Conservation (phyloP, 2,797 vertebrate genomes). For the Bradypodion ventrale region DNA sequence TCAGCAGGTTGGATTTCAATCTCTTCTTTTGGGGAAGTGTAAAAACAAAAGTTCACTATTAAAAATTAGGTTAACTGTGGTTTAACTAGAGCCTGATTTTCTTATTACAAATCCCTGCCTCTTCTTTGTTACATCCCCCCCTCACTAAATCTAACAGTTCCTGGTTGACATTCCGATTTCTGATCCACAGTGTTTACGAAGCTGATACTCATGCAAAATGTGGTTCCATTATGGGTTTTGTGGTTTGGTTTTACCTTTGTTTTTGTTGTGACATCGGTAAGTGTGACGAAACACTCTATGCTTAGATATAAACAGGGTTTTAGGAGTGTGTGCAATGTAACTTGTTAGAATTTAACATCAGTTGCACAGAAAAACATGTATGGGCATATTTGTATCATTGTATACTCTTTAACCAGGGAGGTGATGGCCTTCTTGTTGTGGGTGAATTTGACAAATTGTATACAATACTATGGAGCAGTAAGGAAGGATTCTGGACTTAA, state of each 20-base stretch:
- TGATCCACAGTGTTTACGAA: background rate
- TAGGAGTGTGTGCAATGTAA: background rate
- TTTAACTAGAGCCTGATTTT: background rate
- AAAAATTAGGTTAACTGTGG: background rate
- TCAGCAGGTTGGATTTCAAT: background rate
- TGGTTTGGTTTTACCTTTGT: background rate
- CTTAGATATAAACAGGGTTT: background rate
- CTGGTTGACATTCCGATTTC: background rate
- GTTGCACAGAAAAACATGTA: background rate
- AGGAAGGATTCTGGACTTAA: background rate
- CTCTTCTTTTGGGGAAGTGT: background rate
- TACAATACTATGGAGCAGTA: background rate
- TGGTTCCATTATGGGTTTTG: constrained; percentile 1
- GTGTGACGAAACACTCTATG: background rate
- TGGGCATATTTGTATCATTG: background rate
- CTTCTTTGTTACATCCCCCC: background rate
- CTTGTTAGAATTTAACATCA: background rate
- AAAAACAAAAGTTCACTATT: background rate
- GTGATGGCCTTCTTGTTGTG: background rate
- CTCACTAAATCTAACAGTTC: background rate
- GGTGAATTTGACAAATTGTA: background rate
- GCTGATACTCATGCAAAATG: background rate
- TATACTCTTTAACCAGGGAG: background rate
- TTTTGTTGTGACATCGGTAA: background rate
- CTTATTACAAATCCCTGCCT: background rate